Base-by-base conservation (phyloP, 2,888 invertebrate species). In the Candidula unifasciata region DNA sequence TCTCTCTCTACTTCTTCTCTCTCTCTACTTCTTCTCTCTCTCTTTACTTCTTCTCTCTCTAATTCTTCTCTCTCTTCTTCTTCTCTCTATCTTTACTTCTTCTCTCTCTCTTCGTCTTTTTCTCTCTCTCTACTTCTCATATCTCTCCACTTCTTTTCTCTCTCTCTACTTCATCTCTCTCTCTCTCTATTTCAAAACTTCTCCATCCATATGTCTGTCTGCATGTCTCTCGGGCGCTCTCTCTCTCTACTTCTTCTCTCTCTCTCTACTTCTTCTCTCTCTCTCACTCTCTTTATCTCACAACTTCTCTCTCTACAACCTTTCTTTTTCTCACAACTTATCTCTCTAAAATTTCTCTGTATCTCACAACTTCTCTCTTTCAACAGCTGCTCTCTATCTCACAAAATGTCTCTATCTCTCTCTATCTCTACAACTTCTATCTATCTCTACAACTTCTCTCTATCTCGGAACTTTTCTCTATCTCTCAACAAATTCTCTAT, bases 141-240 rank as follows among this genome's bases (percentile, higher is more conserved):
- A 64, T 24, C 64, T 30, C 33, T 35, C 35, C 76, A 30, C 52
- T 54, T 54, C 54, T 27, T 76, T 54, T 54, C 76, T 54, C 13
- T 76, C 76, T 76, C 37, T 76, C 54, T 54, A 27, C 54, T 30
- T 76, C n/a, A 18, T 24, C n/a, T 54, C 21, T 6, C 24, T 54
- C 54, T 54, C 54, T 54, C 6, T 33, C 21, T 5, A 10, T 27
- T 76, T 54, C 54, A 52, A n/a, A n/a, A n/a, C n/a, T 52, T 52
- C 76, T 76, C 76, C n/a, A n/a, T n/a, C n/a, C n/a, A n/a, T n/a
- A n/a, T 54, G 54, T 76, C 76, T 76, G 8, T 76, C 76, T 76
- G 54, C 54, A 6, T 76, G 54, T 76, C 76, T 76, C 54, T 52
- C 76, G 52, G 54, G 52, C 54, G n/a, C n/a, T n/a, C n/a, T n/a